A percentile compares a stretch with the other conserved stretches of the same genome.
Evolutionary conservation across 2,113 vertebrate species (phyloP).

Genomic region (Eleginops maclovinus): DNA sequence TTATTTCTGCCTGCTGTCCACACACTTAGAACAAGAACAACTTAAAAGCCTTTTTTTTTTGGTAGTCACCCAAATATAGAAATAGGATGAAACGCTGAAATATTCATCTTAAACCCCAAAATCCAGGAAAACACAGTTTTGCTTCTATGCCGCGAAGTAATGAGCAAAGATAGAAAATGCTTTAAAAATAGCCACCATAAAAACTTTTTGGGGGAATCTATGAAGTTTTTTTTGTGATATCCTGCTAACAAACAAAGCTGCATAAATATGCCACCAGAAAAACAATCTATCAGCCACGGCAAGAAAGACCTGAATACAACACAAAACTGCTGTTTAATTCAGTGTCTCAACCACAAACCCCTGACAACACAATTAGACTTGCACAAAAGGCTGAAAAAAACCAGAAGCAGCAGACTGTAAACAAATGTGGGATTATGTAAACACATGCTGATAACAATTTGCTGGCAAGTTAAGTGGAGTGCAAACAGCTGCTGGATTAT

Average conservation of each 20-base stretch:
- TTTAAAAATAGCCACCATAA: constrained; percentile 20
- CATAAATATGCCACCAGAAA: neutral
- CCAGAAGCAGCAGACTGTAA: neutral
- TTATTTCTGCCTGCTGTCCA: constrained; percentile 47
- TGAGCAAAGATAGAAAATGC: constrained; percentile 15
- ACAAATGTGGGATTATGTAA: constrained; percentile 14
- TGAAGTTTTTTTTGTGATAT: neutral
- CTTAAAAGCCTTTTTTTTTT: constrained; percentile 53
- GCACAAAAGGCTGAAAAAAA: neutral
- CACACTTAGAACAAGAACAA: constrained; percentile 57
- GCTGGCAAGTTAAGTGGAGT: constrained; percentile 4
- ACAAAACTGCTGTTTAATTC: neutral
- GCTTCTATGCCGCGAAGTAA: constrained; percentile 50
- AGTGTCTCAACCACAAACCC: neutral
- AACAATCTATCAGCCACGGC: too few species aligned
- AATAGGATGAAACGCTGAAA: constrained; percentile 55
- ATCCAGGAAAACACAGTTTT: constrained; percentile 63
- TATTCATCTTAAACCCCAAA: constrained; percentile 56
- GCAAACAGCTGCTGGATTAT: constrained; percentile 15
- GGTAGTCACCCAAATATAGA: constrained; percentile 58
- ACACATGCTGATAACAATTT: constrained; percentile 20
- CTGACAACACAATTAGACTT: neutral
- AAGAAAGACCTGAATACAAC: neutral
- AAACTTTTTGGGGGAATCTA: neutral
- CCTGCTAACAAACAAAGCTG: neutral